These are phyloP conservation scores for Asarcornis scutulata DNA, from an alignment of 2,113 vertebrate species.

Conservation along the genomic window DNA sequence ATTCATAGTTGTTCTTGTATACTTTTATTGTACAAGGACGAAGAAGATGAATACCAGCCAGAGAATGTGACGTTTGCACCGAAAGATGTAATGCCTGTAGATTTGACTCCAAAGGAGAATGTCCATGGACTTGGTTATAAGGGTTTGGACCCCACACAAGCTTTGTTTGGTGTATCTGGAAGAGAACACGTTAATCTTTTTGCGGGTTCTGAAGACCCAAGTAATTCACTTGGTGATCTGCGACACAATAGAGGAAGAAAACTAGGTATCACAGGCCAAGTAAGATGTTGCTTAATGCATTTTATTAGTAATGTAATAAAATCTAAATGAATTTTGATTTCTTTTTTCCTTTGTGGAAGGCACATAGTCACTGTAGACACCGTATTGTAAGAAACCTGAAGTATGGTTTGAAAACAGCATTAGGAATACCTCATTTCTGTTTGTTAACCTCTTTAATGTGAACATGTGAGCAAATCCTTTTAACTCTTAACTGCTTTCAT, in stretches of 20 bases:
- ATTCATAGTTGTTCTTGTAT: background rate
- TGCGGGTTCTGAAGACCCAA: conserved; percentile 73
- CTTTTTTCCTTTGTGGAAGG: background rate
- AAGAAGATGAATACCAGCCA: conserved; percentile 88
- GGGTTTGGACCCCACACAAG: conserved; percentile 87
- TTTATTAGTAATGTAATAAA: background rate
- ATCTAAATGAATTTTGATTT: background rate
- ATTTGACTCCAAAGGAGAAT: conserved; percentile 85
- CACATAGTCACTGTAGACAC: background rate
- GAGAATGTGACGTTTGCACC: conserved; percentile 94
- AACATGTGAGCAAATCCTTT: background rate
- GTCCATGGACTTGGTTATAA: conserved; percentile 91
- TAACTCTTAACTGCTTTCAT: background rate
- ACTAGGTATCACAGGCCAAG: conserved; percentile 92
- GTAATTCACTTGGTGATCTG: conserved; percentile 78
- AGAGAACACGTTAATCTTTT: conserved; percentile 83
- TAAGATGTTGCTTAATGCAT: background rate
- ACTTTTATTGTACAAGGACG: conserved; percentile 62
- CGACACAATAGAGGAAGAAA: conserved; percentile 73
- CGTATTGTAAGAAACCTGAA: background rate
- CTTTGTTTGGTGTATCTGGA: conserved; percentile 76
- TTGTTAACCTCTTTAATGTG: background rate
- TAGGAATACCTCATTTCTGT: background rate
- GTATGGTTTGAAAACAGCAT: background rate
- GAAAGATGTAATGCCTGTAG: conserved; percentile 89